These are phyloP conservation scores for Drosophila ananassae DNA, from an alignment of 1,140 invertebrate genomes.

Conservation along the genomic window DNA sequence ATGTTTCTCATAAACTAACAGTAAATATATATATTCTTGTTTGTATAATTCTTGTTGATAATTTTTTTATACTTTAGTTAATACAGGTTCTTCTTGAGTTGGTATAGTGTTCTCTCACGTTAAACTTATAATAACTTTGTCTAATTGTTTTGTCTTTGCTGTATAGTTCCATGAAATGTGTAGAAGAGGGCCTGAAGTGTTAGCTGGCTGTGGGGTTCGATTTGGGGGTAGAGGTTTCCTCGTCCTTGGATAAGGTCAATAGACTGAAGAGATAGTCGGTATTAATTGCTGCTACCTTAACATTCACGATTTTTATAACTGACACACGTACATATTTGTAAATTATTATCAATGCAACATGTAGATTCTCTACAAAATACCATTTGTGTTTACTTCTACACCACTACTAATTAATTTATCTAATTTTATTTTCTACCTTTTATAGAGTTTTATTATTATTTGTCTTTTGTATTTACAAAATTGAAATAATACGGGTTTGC, in stretches of 20 bases:
- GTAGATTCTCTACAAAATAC: conserved; percentile 81
- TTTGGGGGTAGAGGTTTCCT: conserved; percentile 21
- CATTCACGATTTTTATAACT: conserved; percentile 49
- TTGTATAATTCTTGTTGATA: conserved; percentile 48
- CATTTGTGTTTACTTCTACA: conserved; percentile 61
- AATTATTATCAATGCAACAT: conserved; percentile 82
- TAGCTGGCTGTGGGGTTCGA: conserved; percentile 18
- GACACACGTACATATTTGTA: conserved; percentile 69
- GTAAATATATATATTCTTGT: conserved; percentile 68
- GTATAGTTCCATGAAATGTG: conserved; percentile 57
- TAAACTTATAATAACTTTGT: conserved; percentile 32
- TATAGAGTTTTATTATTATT: conserved; percentile 56
- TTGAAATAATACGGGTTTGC: conserved; percentile 22
- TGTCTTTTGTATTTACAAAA: conserved; percentile 69
- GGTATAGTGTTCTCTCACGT: conserved; percentile 43
- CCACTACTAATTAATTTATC: conserved; percentile 67
- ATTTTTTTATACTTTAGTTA: conserved; percentile 48
- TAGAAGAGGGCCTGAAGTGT: conserved; percentile 27
- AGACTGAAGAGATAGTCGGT: conserved; percentile 2
- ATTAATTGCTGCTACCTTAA: conserved; percentile 34
- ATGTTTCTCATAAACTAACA: conserved; percentile 74
- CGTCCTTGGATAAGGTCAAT: conserved; percentile 49
- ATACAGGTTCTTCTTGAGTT: conserved; percentile 33
- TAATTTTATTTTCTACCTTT: conserved; percentile 52
- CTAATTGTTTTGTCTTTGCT: conserved; percentile 29